Percentiles rank a stretch among this genome's conserved stretches.
These are phyloP conservation scores for Mythimna albipuncta DNA, from an alignment of 2,888 invertebrate species.

Conservation along the genomic window DNA sequence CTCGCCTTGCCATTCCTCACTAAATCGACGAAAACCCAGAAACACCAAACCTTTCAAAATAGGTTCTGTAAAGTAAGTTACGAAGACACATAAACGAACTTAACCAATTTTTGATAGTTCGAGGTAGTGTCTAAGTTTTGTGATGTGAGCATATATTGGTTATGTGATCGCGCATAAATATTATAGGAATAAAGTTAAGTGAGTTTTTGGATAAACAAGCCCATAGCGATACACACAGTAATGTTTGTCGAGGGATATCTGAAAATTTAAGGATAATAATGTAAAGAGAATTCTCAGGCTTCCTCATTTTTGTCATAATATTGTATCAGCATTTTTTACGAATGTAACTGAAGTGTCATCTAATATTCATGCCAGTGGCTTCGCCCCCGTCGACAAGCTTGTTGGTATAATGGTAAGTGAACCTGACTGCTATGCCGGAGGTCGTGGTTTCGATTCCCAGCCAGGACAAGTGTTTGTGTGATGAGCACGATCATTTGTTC, in stretches of 20 bases:
- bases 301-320: too few relatives aligned
- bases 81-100: conserved; percentile 17
- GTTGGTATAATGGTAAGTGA: too few relatives aligned
- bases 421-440: too few relatives aligned
- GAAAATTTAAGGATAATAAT: conserved; percentile 27
- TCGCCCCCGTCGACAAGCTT: too few relatives aligned
- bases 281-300: too few relatives aligned
- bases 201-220: conserved; percentile 39
- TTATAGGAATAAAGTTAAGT: conserved; percentile 29
- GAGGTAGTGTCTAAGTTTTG: conserved; percentile 15
- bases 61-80: background rate
- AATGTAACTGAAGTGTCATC: too few relatives aligned
- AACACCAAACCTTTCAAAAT: background rate
- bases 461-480: too few relatives aligned
- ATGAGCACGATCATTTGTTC: too few relatives aligned
- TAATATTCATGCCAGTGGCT: too few relatives aligned
- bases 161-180: conserved; percentile 40
- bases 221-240: conserved; percentile 18
- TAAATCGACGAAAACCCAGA: background rate
- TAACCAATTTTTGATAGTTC: conserved; percentile 19
- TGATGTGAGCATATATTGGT: conserved; percentile 24
- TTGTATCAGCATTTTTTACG: too few relatives aligned
- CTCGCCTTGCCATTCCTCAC: too few relatives aligned
- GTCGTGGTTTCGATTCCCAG: too few relatives aligned
- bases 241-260: conserved; percentile 14